Evolutionary conservation across 2,888 invertebrate genomes (phyloP).

Genomic region (Cataglyphis albicans): DNA sequence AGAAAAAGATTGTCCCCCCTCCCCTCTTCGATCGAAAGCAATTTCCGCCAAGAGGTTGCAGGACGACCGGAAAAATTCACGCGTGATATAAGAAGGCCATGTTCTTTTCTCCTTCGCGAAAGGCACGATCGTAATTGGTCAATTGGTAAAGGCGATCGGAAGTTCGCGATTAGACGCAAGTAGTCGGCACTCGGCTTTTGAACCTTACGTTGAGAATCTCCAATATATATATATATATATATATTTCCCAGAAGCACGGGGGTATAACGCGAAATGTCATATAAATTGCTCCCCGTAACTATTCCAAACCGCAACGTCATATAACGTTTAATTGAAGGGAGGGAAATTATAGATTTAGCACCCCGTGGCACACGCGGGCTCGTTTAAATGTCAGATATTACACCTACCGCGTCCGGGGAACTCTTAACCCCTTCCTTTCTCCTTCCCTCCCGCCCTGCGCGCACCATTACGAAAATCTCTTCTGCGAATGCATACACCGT

Average conservation of each 20-base stretch:
- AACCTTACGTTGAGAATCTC: background rate
- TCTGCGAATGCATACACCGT: background rate
- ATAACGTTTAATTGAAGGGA: conserved; percentile 24
- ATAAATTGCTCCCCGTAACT: conserved; percentile 1
- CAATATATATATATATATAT: background rate
- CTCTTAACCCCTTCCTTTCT: background rate
- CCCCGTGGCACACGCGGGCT: background rate
- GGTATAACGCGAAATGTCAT: conserved; percentile 7
- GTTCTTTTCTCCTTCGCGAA: background rate
- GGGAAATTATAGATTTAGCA: conserved; percentile 7
- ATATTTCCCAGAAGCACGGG: conserved; percentile 15
- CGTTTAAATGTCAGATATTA: conserved; percentile 28
- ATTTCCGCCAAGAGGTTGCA: conserved; percentile 42
- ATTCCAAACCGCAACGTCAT: background rate
- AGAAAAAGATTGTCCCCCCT: background rate
- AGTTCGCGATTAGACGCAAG: background rate
- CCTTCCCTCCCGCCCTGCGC: background rate
- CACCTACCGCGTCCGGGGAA: background rate
- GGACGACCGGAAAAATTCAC: conserved; percentile 55
- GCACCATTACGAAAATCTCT: conserved; percentile 10
- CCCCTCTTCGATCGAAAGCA: conserved; percentile 10
- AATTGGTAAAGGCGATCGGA: conserved; percentile 1
- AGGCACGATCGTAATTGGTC: background rate
- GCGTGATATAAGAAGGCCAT: conserved; percentile 26
- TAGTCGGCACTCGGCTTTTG: background rate